Evolutionary conservation across 2,888 invertebrate species (phyloP).

Genomic region (Gonocerus acuteangulatus): DNA sequence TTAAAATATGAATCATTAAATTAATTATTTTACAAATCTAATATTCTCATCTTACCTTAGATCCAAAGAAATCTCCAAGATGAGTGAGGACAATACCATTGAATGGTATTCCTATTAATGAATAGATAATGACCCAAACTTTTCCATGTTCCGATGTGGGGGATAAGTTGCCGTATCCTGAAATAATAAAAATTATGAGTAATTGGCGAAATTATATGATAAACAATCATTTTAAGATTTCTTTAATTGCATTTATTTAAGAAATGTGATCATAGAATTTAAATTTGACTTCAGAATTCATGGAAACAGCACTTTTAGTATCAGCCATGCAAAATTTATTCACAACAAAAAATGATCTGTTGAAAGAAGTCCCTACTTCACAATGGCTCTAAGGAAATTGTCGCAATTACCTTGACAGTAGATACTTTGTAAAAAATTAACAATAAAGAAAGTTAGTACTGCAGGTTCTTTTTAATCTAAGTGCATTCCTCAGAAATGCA

Average conservation of each 20-base stretch:
- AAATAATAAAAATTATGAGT: slow-evolving; percentile 33
- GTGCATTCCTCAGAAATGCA: no score
- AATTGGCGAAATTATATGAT: not conserved
- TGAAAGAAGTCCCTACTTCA: no score
- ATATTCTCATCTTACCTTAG: slow-evolving; percentile 51
- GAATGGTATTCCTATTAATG: slow-evolving; percentile 75
- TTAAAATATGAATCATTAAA: not conserved
- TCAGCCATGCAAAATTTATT: no score
- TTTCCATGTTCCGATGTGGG: slow-evolving; percentile 73
- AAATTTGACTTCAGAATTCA: no score
- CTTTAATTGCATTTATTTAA: not conserved
- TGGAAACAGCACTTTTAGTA: no score
- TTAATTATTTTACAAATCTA: not conserved
- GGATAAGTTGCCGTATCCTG: slow-evolving; percentile 83
- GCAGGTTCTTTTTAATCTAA: no score
- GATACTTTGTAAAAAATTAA: no score
- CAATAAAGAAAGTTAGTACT: no score
- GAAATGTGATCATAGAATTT: no score
- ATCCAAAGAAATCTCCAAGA: slow-evolving; percentile 77
- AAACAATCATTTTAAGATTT: not conserved
- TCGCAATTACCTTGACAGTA: no score
- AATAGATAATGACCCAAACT: slow-evolving; percentile 80
- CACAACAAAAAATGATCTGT: no score
- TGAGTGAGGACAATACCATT: slow-evolving; percentile 57
- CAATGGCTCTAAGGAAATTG: no score